Evolutionary conservation across 2,113 vertebrate species (phyloP).

Genomic region (Eleginops maclovinus): DNA sequence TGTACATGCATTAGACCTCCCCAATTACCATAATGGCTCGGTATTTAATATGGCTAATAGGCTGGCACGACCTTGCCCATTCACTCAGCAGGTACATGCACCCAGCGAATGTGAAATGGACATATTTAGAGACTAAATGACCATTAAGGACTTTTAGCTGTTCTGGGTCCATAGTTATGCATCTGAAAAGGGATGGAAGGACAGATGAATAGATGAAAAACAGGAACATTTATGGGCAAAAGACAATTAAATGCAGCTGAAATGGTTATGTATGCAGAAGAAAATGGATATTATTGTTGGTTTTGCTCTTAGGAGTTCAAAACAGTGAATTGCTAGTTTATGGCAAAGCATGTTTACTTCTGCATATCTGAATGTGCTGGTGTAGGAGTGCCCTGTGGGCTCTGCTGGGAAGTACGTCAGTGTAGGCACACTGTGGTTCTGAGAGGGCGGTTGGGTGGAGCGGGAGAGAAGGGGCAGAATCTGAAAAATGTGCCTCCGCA

Average conservation of each 20-base stretch:
- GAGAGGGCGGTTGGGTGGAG: constrained; percentile 52
- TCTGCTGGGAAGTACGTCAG: constrained; percentile 70
- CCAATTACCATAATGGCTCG: constrained; percentile 86
- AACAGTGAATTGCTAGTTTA: constrained; percentile 68
- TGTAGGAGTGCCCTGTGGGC: constrained; percentile 72
- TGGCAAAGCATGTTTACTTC: constrained; percentile 61
- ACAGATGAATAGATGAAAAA: constrained; percentile 58
- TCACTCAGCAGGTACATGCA: constrained; percentile 80
- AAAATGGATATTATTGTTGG: constrained; percentile 65
- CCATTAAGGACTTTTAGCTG: constrained; percentile 73
- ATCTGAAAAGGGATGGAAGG: constrained; percentile 56
- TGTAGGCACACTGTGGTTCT: constrained; percentile 71
- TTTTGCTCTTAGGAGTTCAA: constrained; percentile 61
- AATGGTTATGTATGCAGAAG: constrained; percentile 46
- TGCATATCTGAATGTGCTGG: constrained; percentile 71
- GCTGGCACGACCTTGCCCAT: constrained; percentile 86
- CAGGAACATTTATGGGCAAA: constrained; percentile 51
- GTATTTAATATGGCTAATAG: constrained; percentile 88
- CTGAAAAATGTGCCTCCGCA: constrained; percentile 83
- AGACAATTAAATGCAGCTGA: constrained; percentile 52
- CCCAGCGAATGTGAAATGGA: constrained; percentile 75
- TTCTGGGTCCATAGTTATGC: constrained; percentile 68
- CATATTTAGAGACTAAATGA: constrained; percentile 82
- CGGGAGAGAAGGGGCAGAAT: constrained; percentile 79
- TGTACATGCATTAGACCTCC: constrained; percentile 84